Percentiles rank a stretch among this genome's conserved stretches.
These are phyloP conservation scores for Gambusia affinis DNA, from an alignment of 2,113 vertebrate genomes.

Conservation along the genomic window DNA sequence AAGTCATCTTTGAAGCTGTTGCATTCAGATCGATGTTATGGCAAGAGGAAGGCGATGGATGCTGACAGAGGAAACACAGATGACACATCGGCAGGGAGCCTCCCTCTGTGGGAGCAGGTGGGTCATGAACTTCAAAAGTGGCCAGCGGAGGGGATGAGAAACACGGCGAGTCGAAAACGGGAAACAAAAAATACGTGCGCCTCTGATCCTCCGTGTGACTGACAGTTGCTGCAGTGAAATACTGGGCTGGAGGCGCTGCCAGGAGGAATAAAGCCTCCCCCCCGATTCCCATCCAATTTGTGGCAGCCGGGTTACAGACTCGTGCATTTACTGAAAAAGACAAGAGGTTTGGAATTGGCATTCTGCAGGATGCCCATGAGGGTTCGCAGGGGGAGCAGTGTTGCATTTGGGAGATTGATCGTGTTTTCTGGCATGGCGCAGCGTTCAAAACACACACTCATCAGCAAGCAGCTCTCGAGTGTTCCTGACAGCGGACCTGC, in stretches of 20 bases:
- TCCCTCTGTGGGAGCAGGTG: constrained; percentile 26
- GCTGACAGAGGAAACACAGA: constrained; percentile 30
- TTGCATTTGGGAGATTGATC: constrained; percentile 60
- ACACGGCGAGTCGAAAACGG: constrained; percentile 61
- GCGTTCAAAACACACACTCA: not conserved
- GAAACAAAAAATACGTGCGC: constrained; percentile 44
- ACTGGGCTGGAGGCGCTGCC: constrained; percentile 63
- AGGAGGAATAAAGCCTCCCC: constrained; percentile 69
- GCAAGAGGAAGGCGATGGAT: constrained; percentile 7
- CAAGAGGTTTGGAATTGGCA: constrained; percentile 67
- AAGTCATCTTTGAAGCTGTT: not conserved
- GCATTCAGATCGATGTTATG: not conserved
- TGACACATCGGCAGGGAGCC: constrained; percentile 13
- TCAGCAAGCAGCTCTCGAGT: constrained; percentile 31
- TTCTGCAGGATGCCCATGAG: constrained; percentile 51
- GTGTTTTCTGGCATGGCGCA: constrained; percentile 48
- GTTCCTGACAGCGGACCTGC: constrained; percentile 15
- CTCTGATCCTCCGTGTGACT: constrained; percentile 52
- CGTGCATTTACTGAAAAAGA: constrained; percentile 62
- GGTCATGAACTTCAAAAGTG: constrained; percentile 59
- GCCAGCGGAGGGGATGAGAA: constrained; percentile 38
- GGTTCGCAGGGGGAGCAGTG: constrained; percentile 36
- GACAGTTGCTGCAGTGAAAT: constrained; percentile 62
- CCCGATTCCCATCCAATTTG: constrained; percentile 74
- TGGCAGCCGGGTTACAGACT: constrained; percentile 57